Conservation (phyloP, 2,888 invertebrate genomes). For the Amaurobius ferox region DNA sequence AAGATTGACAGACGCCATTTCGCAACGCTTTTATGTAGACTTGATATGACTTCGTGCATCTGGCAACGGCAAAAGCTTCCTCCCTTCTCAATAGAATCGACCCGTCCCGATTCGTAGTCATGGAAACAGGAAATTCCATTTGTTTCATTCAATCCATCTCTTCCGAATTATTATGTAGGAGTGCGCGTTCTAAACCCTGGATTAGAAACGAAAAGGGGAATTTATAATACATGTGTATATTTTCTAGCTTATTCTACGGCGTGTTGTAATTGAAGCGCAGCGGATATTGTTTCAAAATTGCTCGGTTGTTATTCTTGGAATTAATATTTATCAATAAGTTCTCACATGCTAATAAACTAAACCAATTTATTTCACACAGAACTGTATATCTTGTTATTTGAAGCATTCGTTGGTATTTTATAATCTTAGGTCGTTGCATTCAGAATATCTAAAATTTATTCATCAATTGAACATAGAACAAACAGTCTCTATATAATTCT, state of each 20-base stretch:
- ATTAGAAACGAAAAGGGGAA: constrained; percentile 58
- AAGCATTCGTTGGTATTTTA: too few species aligned
- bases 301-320: neutral
- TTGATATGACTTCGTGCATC: constrained; percentile 57
- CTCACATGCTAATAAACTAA: neutral
- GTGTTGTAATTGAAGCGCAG: constrained; percentile 15
- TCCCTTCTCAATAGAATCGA: constrained; percentile 35
- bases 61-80: constrained; percentile 25
- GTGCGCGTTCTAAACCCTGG: constrained; percentile 50
- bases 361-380: too few species aligned
- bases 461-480: too few species aligned
- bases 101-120: constrained; percentile 50
- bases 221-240: constrained; percentile 57
- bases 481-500: too few species aligned
- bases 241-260: constrained; percentile 22
- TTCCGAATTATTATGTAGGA: constrained; percentile 63
- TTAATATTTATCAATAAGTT: neutral
- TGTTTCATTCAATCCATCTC: constrained; percentile 68
- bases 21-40: constrained; percentile 54
- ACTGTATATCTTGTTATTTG: too few species aligned
- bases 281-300: constrained; percentile 8
- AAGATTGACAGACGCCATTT: constrained; percentile 55
- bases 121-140: constrained; percentile 57
- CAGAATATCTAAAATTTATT: too few species aligned
- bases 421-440: too few species aligned